A percentile compares a stretch with the other conserved stretches of the same genome.
Conservation (phyloP, 2,113 vertebrate genomes). For the Paradoxurus hermaphroditus region DNA sequence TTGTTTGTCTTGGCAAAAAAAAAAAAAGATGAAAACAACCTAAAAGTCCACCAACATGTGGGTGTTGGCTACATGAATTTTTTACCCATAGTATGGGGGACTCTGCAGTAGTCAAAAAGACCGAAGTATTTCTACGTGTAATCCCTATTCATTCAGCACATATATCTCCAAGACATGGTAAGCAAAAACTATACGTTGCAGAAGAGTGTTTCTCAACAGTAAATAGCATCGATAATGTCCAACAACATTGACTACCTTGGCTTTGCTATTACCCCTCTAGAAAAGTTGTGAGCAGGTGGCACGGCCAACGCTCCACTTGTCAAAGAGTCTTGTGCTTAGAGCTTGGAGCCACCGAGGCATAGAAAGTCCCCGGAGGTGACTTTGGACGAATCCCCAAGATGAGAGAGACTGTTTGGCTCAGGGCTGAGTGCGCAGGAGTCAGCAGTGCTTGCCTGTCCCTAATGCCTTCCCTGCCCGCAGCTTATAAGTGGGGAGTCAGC, state of each 20-base stretch:
- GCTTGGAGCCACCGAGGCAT: background rate
- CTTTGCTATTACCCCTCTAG: background rate
- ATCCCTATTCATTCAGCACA: background rate
- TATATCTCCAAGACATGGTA: background rate
- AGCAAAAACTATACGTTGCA: background rate
- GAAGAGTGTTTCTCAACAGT: background rate
- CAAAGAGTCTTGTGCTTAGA: background rate
- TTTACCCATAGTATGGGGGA: background rate
- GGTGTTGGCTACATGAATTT: background rate
- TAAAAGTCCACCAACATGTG: background rate
- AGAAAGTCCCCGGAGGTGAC: background rate
- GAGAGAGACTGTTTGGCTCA: background rate
- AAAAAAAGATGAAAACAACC: background rate
- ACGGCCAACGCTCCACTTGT: background rate
- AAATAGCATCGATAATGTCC: background rate
- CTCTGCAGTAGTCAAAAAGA: no score
- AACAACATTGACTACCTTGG: background rate
- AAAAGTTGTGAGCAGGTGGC: background rate
- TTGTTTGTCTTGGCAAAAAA: background rate
- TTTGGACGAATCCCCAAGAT: background rate
- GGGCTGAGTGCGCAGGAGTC: background rate
- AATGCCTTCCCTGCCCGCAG: rapidly evolving
- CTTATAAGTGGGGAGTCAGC: background rate
- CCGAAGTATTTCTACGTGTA: background rate
- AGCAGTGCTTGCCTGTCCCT: rapidly evolving